phyloP scores from a whole-genome alignment of 2,797 vertebrate species.

The Enteromius trimaculatus region DNA sequence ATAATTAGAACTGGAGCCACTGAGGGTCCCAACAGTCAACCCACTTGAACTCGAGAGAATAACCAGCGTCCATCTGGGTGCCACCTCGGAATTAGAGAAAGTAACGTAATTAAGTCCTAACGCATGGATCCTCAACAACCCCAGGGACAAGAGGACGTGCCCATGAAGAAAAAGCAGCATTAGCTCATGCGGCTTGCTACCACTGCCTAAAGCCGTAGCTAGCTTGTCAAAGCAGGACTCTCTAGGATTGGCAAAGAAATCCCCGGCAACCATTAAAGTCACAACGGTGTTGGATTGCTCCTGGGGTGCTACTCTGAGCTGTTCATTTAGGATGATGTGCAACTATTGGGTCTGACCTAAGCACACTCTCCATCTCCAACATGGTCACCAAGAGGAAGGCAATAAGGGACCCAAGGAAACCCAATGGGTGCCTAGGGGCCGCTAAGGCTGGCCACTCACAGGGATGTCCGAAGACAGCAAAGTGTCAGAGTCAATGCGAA shows the following conservation, averaged over 20 bases:
- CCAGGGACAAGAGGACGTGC: slow-evolving; percentile 24
- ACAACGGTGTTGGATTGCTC: slow-evolving; percentile 74
- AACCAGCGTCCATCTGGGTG: slow-evolving; percentile 63
- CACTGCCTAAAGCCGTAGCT: slow-evolving; percentile 21
- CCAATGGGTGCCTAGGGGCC: slow-evolving; percentile 65
- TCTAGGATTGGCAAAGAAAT: slow-evolving; percentile 48
- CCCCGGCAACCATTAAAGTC: slow-evolving; percentile 69
- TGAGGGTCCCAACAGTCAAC: slow-evolving; percentile 58
- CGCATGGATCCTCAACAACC: slow-evolving; percentile 38
- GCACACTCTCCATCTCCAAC: slow-evolving; percentile 72
- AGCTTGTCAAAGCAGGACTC: slow-evolving; percentile 10
- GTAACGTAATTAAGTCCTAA: slow-evolving; percentile 76
- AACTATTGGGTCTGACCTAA: slow-evolving; percentile 72
- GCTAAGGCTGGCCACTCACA: slow-evolving; percentile 74
- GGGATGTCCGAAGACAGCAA: slow-evolving; percentile 79
- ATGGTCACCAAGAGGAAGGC: slow-evolving; percentile 65
- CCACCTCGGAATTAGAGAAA: slow-evolving; percentile 59
- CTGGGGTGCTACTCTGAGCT: slow-evolving; percentile 72
- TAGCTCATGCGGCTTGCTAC: not conserved
- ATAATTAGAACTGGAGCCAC: slow-evolving; percentile 75
- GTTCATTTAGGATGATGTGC: slow-evolving; percentile 83
- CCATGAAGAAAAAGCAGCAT: slow-evolving; percentile 20
- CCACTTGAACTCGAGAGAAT: slow-evolving; percentile 53
- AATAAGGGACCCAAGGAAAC: slow-evolving; percentile 70
- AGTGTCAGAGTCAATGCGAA: slow-evolving; percentile 84